Percentiles rank a stretch among this genome's conserved stretches.
Conservation (phyloP, 2,888 invertebrate genomes). For the Aphidoletes aphidimyza region DNA sequence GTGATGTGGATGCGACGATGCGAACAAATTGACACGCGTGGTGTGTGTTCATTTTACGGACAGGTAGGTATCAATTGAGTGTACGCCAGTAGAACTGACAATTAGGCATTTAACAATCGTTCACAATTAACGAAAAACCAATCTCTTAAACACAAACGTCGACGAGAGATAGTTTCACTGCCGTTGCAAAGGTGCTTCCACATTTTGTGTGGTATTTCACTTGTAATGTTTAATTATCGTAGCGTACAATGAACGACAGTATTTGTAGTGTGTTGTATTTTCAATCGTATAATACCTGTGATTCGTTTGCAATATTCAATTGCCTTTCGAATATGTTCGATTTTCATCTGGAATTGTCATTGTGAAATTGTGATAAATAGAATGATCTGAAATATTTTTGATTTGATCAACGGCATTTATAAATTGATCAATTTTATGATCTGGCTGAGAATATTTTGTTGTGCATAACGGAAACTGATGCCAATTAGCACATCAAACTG, state of each 20-base stretch:
- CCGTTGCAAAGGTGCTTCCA: background rate
- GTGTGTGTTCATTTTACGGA: constrained; percentile 36
- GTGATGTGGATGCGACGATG: background rate
- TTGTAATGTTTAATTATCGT: constrained; percentile 13
- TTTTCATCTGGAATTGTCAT: too few species aligned
- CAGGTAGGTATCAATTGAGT: background rate
- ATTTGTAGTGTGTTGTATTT: too few species aligned
- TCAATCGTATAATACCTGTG: too few species aligned
- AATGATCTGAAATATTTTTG: background rate
- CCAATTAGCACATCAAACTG: background rate
- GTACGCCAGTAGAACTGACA: background rate
- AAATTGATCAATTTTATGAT: background rate
- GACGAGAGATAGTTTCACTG: too few species aligned
- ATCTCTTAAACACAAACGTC: background rate
- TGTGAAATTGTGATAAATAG: background rate
- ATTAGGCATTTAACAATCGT: background rate
- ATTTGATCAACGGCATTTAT: too few species aligned
- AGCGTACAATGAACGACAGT: background rate
- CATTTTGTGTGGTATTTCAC: constrained; percentile 26
- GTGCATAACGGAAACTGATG: background rate
- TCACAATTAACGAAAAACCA: background rate
- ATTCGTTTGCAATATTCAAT: too few species aligned
- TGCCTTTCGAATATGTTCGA: too few species aligned
- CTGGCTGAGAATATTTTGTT: background rate
- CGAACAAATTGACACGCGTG: constrained; percentile 23